A percentile compares a stretch with the other conserved stretches of the same genome.
These are phyloP conservation scores for Pagetopsis macropterus DNA, from an alignment of 2,797 vertebrate genomes.

Conservation along the genomic window DNA sequence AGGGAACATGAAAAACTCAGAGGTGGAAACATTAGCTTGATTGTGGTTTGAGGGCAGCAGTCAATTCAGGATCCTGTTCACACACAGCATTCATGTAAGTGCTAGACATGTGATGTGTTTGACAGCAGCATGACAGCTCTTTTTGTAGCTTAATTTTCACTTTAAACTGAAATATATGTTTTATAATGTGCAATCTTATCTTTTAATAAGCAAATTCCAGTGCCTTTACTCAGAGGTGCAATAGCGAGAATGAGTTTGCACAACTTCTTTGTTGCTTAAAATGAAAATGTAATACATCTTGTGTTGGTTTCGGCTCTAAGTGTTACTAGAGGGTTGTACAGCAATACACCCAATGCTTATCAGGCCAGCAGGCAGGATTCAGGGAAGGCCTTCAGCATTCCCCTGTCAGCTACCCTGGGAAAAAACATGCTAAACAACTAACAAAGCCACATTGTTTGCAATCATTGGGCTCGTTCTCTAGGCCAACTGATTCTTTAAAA, in stretches of 20 bases:
- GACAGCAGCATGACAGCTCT: constrained; percentile 3
- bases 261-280: neutral
- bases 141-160: neutral
- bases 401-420: constrained; percentile 30
- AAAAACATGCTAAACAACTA: constrained; percentile 20
- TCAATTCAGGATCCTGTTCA: constrained; percentile 58
- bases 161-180: neutral
- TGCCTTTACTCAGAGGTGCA: fast-evolving
- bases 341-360: constrained; percentile 62
- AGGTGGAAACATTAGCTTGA: constrained; percentile 31
- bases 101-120: neutral
- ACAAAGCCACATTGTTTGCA: neutral
- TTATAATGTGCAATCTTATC: neutral
- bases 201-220: neutral
- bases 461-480: neutral
- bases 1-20: constrained; percentile 3
- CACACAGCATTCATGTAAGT: constrained; percentile 43
- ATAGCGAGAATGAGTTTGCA: neutral
- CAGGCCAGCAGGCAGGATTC: constrained; percentile 52
- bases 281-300: neutral
- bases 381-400: constrained; percentile 53
- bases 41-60: constrained; percentile 46
- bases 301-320: neutral
- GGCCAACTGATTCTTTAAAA: neutral
- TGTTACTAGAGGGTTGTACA: neutral